Conservation (phyloP, 1,140 invertebrate genomes). For the Phymastichus coffea region DNA sequence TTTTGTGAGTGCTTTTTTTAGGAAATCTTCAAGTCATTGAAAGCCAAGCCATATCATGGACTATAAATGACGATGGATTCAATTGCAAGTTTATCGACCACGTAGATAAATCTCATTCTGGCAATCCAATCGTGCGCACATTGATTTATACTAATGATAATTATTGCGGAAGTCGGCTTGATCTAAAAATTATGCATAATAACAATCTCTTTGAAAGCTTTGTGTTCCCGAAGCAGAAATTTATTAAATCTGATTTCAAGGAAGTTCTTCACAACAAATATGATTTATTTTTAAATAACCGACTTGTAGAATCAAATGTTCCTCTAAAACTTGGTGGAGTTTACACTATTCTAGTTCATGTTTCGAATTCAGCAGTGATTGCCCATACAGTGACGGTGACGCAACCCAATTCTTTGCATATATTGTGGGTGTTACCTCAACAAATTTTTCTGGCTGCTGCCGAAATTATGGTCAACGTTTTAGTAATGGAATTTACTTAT, state of each 20-base stretch:
- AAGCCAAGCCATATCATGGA: neutral
- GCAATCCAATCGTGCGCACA: neutral
- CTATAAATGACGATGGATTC: neutral
- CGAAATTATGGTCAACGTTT: slow-evolving; percentile 86
- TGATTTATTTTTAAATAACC: slow-evolving; percentile 44
- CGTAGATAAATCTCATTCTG: neutral
- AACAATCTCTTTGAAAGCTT: neutral
- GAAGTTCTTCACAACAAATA: slow-evolving; percentile 51
- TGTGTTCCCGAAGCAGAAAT: neutral
- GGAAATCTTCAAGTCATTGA: neutral
- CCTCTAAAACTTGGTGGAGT: slow-evolving; percentile 59
- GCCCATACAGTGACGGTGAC: slow-evolving; percentile 57
- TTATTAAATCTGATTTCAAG: slow-evolving; percentile 40
- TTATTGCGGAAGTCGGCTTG: neutral
- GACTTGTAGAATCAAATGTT: slow-evolving; percentile 38
- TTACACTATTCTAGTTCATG: slow-evolving; percentile 58
- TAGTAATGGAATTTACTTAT: slow-evolving; percentile 89
- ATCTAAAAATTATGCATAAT: neutral
- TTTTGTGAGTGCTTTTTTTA: too few species aligned
- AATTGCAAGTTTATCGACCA: neutral
- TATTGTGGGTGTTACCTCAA: slow-evolving; percentile 83
- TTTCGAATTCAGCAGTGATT: slow-evolving; percentile 32
- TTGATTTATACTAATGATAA: neutral
- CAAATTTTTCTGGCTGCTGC: slow-evolving; percentile 82
- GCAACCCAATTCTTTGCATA: slow-evolving; percentile 70